These are phyloP conservation scores for Euschistus heros DNA, from an alignment of 1,140 invertebrate species.

Conservation along the genomic window DNA sequence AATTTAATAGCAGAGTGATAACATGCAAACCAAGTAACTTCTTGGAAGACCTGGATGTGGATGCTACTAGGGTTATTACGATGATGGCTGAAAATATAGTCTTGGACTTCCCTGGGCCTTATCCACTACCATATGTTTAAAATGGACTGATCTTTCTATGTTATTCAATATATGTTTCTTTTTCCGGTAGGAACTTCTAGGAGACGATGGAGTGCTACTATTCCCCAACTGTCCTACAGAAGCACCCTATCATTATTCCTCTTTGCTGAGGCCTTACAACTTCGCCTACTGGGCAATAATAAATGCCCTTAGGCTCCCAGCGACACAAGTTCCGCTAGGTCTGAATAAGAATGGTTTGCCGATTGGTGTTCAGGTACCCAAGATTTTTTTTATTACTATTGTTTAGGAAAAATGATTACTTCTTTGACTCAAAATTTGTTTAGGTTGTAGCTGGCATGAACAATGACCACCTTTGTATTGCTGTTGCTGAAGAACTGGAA, in stretches of 20 bases:
- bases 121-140: too few relatives aligned
- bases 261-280: conserved; percentile 70
- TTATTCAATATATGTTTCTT: conserved; percentile 30
- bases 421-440: neutral
- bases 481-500: conserved; percentile 74
- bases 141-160: too few relatives aligned
- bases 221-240: conserved; percentile 71
- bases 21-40: too few relatives aligned
- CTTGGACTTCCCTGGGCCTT: too few relatives aligned
- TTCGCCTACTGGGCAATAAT: conserved; percentile 83
- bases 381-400: too few relatives aligned
- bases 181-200: conserved; percentile 51
- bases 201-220: conserved; percentile 69
- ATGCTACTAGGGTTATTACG: too few relatives aligned
- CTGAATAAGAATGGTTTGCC: conserved; percentile 74
- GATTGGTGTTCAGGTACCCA: conserved; percentile 66
- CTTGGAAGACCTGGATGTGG: too few relatives aligned
- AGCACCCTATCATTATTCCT: conserved; percentile 74
- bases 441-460: conserved; percentile 41
- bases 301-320: conserved; percentile 74
- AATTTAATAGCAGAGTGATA: too few relatives aligned
- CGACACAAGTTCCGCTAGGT: conserved; percentile 78
- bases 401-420: too few relatives aligned
- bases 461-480: conserved; percentile 69
- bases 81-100: too few relatives aligned